Percentiles rank a stretch among this genome's conserved stretches.
These are phyloP conservation scores for Antedon bifida DNA, from an alignment of 35 echinoderm and acorn worm species.

Conservation along the genomic window DNA sequence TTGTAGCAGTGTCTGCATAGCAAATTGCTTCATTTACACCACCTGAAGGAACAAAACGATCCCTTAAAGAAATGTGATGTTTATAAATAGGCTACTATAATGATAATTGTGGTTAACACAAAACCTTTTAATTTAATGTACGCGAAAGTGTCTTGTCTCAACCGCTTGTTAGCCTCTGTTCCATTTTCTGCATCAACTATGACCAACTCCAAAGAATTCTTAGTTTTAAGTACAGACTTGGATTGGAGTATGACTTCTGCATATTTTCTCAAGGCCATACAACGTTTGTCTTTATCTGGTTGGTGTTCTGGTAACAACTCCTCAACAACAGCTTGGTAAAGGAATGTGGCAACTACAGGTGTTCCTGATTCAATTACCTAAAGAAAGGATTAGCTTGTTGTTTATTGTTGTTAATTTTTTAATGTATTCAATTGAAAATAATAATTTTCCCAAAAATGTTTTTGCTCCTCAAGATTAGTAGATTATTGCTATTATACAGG, in stretches of 20 bases:
- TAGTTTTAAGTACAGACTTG: constrained; percentile 21
- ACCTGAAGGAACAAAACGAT: constrained; percentile 2
- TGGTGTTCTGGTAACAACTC: constrained; percentile 8
- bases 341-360: constrained; percentile 14
- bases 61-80: not conserved
- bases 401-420: no score
- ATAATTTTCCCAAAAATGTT: no score
- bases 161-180: not conserved
- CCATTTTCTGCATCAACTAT: constrained; percentile 17
- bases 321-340: constrained; percentile 6
- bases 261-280: constrained; percentile 15
- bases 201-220: constrained; percentile 13
- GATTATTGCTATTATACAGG: no score
- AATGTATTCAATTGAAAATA: no score
- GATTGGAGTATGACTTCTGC: constrained; percentile 2
- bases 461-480: no score
- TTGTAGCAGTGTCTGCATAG: constrained; percentile 17
- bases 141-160: constrained; percentile 10
- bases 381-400: not conserved
- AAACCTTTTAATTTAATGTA: constrained; percentile 23
- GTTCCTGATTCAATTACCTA: constrained; percentile 7
- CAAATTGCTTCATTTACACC: constrained; percentile 29
- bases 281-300: not conserved
- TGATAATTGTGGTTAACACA: not conserved
- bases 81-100: no score